Evolutionary conservation across 2,797 vertebrate genomes (phyloP).

Genomic region (Rhabdophis nuchalis): DNA sequence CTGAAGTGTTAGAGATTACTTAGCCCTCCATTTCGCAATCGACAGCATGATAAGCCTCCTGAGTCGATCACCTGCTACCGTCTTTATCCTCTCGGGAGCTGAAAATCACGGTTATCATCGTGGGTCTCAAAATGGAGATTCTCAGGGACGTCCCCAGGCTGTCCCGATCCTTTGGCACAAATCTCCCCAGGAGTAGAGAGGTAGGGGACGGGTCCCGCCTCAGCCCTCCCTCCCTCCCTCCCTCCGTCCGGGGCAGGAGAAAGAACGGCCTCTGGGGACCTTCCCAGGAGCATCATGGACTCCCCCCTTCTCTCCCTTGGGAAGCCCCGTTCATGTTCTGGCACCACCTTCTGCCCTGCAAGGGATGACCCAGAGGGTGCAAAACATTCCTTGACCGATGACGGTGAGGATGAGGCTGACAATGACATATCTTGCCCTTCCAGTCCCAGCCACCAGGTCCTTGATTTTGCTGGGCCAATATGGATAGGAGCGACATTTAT

Average conservation of each 20-base stretch:
- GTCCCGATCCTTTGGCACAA: neutral
- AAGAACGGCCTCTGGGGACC: neutral
- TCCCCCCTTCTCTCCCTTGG: neutral
- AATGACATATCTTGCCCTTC: neutral
- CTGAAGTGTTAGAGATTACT: neutral
- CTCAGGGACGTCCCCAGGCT: neutral
- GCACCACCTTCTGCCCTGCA: neutral
- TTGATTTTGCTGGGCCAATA: neutral
- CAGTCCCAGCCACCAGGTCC: neutral
- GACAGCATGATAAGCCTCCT: neutral
- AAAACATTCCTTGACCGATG: neutral
- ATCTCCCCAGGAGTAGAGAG: neutral
- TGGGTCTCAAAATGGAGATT: neutral
- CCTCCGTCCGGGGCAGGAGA: neutral
- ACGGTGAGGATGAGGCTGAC: neutral
- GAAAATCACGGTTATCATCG: neutral
- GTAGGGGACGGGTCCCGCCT: neutral
- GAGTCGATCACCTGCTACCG: neutral
- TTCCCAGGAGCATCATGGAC: neutral
- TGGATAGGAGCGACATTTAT: neutral
- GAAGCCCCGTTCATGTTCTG: neutral
- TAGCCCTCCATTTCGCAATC: neutral
- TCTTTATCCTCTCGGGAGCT: neutral
- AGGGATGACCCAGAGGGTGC: neutral
- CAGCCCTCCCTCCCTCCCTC: neutral